These are phyloP conservation scores for Drosophila dives DNA, from an alignment of 2,888 invertebrate species.

Conservation along the genomic window DNA sequence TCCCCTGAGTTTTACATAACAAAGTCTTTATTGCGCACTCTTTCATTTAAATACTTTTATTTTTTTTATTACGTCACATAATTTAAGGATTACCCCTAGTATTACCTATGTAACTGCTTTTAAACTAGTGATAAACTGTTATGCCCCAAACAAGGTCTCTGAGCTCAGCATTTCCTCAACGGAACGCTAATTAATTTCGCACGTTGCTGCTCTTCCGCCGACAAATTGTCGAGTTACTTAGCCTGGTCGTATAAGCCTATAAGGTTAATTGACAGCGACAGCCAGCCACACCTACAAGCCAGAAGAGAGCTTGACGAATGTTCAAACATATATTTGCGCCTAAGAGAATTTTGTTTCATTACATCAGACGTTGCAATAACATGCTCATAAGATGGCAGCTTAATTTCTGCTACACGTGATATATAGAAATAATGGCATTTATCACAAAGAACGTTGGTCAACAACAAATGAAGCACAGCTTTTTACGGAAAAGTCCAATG, in stretches of 20 bases:
- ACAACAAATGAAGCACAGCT: constrained; percentile 44
- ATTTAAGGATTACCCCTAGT: constrained; percentile 20
- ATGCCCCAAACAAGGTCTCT: constrained; percentile 20
- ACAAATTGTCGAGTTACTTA: constrained; percentile 34
- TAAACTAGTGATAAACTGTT: constrained; percentile 24
- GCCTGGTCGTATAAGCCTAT: constrained; percentile 29
- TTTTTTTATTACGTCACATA: neutral
- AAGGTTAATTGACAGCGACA: constrained; percentile 40
- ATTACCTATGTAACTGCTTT: neutral
- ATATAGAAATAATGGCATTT: constrained; percentile 17
- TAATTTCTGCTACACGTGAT: constrained; percentile 1
- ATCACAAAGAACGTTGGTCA: constrained; percentile 33
- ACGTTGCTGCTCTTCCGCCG: constrained; percentile 43
- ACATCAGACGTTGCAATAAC: constrained; percentile 8
- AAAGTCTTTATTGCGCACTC: neutral
- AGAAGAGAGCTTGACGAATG: constrained; percentile 41
- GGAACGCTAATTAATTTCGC: constrained; percentile 47
- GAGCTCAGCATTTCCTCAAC: constrained; percentile 41
- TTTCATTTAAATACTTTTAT: neutral
- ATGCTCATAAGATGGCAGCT: constrained; percentile 37
- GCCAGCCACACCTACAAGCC: constrained; percentile 31
- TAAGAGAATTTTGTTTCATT: constrained; percentile 25
- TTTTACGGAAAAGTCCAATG: constrained; percentile 25
- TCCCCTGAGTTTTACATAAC: neutral
- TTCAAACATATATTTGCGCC: constrained; percentile 14